phyloP scores from a whole-genome alignment of 2,888 invertebrate genomes.

The Scaptomyza parva region DNA sequence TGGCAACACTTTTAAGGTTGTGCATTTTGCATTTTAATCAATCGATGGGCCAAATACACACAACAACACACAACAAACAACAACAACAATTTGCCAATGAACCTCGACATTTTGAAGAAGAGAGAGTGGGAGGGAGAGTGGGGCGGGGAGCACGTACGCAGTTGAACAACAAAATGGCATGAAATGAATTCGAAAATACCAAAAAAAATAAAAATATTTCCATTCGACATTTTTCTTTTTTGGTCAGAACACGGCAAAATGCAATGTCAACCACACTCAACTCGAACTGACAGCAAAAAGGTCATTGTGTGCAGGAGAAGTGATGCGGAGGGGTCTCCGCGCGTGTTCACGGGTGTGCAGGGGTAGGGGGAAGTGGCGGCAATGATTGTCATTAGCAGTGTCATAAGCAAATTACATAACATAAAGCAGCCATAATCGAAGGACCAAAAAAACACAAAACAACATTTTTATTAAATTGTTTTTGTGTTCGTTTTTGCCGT shows the following conservation, averaged over 20 bases:
- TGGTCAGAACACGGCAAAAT: constrained; percentile 29
- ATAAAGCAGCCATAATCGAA: constrained; percentile 58
- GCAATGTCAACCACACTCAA: constrained; percentile 47
- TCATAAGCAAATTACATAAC: constrained; percentile 60
- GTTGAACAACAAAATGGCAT: constrained; percentile 18
- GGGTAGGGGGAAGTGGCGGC: neutral
- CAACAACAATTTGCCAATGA: constrained; percentile 40
- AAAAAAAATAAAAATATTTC: too few relatives aligned
- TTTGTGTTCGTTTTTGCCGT: constrained; percentile 30
- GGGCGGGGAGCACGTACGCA: constrained; percentile 25
- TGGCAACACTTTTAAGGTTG: constrained; percentile 21
- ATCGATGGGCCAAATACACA: constrained; percentile 44
- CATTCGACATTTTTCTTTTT: constrained; percentile 37
- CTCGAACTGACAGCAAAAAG: constrained; percentile 29
- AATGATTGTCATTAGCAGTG: constrained; percentile 61
- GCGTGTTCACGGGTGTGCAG: too few relatives aligned
- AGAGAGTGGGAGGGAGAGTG: neutral
- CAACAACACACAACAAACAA: too few relatives aligned
- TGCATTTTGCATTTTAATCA: constrained; percentile 49
- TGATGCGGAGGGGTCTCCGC: too few relatives aligned
- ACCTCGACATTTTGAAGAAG: constrained; percentile 18
- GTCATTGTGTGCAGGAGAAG: constrained; percentile 15
- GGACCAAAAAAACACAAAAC: constrained; percentile 6
- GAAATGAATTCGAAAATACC: constrained; percentile 30
- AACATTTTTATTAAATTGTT: constrained; percentile 71